Conservation (phyloP, 2,888 invertebrate genomes). For the Plusia festucae region DNA sequence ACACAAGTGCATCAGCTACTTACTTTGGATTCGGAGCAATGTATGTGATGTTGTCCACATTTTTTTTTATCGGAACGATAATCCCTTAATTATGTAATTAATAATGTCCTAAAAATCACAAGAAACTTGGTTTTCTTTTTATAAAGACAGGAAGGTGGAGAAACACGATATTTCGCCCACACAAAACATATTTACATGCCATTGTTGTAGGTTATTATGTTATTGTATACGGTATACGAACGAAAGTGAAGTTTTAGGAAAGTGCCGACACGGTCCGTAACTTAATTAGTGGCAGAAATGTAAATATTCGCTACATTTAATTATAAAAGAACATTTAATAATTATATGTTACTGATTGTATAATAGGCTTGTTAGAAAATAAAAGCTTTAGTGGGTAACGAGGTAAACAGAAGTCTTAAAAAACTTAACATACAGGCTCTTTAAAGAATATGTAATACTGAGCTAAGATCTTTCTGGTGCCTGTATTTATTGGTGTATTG, state of each 20-base stretch:
- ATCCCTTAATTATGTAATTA: too few relatives aligned
- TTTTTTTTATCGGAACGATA: too few relatives aligned
- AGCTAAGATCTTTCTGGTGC: too few relatives aligned
- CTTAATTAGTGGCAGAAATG: slow-evolving; percentile 30
- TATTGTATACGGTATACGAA: slow-evolving; percentile 21
- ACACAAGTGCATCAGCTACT: too few relatives aligned
- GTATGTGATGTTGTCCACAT: too few relatives aligned
- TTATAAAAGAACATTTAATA: slow-evolving; percentile 6
- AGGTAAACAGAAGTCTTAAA: neutral
- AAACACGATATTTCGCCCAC: slow-evolving; percentile 47
- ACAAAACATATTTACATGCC: slow-evolving; percentile 42
- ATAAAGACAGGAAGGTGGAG: slow-evolving; percentile 51
- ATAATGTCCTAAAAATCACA: neutral
- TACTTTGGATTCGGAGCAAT: too few relatives aligned
- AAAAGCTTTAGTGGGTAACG: neutral
- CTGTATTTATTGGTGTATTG: too few relatives aligned
- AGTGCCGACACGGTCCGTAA: slow-evolving; percentile 35
- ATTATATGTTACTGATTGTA: neutral
- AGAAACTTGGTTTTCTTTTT: slow-evolving; percentile 9
- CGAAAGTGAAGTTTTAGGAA: slow-evolving; percentile 47
- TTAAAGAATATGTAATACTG: too few relatives aligned
- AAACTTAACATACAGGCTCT: too few relatives aligned
- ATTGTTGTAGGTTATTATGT: slow-evolving; percentile 30
- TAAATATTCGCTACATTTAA: slow-evolving; percentile 6
- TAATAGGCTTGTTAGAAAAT: neutral